A percentile compares a stretch with the other conserved stretches of the same genome.
Conservation (phyloP, 37 sponge, comb jelly and placozoan species). For the Cliona cf. orientalis region DNA sequence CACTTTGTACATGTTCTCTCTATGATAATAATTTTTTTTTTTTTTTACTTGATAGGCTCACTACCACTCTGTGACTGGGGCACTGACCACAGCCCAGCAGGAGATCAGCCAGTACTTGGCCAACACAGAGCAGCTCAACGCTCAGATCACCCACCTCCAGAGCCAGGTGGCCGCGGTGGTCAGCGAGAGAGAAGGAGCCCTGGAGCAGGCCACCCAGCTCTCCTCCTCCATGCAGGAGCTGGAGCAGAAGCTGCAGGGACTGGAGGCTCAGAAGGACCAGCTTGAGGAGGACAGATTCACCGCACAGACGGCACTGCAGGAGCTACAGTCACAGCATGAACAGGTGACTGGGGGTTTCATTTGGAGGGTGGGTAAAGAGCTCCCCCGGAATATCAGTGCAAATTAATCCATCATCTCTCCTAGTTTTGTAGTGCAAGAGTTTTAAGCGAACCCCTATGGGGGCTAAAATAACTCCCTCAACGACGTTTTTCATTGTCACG, state of each 20-base stretch:
- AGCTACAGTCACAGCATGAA: constrained; percentile 46
- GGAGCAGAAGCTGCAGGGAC: constrained; percentile 36
- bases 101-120: constrained; percentile 21
- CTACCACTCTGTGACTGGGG: constrained; percentile 9
- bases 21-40: too few relatives aligned
- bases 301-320: constrained; percentile 47
- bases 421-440: too few relatives aligned
- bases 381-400: too few relatives aligned
- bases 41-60: constrained; percentile 19
- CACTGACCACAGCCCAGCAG: background rate
- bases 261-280: constrained; percentile 72
- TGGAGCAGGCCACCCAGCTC: constrained; percentile 1
- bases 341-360: constrained; percentile 38
- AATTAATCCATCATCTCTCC: too few relatives aligned
- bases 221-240: constrained; percentile 16
- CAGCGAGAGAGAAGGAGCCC: constrained; percentile 16
- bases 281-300: constrained; percentile 67
- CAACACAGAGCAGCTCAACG: constrained; percentile 23
- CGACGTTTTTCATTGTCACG: too few relatives aligned
- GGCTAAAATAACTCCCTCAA: too few relatives aligned
- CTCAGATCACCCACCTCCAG: constrained; percentile 17
- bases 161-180: constrained; percentile 18
- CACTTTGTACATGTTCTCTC: too few relatives aligned
- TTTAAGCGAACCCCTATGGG: too few relatives aligned
- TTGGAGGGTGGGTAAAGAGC: too few relatives aligned